Conservation (phyloP, 30 jellyfish, hydroid and myxozoan genomes). For the Cassiopea andromeda region DNA sequence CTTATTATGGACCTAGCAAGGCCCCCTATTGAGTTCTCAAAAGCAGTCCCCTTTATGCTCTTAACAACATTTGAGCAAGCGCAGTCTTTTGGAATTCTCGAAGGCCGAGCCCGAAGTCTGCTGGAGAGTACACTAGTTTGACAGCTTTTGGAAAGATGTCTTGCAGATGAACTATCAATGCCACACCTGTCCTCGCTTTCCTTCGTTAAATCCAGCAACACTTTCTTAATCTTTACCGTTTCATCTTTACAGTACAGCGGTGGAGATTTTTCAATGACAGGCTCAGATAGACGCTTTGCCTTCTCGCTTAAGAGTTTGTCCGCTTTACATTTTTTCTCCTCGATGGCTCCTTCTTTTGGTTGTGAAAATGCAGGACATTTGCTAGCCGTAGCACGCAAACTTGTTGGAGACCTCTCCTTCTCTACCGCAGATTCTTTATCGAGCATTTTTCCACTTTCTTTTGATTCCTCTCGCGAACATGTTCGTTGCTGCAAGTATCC, state of each 20-base stretch:
- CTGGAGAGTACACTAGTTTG: not conserved
- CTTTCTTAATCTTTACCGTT: not conserved
- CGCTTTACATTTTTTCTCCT: not conserved
- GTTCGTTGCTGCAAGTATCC: not conserved
- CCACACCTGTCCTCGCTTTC: not conserved
- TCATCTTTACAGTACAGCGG: not conserved
- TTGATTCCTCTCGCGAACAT: not conserved
- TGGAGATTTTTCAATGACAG: not conserved
- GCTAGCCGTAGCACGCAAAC: constrained; percentile 30
- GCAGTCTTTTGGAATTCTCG: not conserved
- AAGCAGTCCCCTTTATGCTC: constrained; percentile 13
- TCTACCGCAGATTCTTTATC: no score
- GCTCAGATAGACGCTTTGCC: constrained; percentile 3
- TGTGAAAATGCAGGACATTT: not conserved
- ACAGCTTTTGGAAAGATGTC: not conserved
- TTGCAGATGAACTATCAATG: not conserved
- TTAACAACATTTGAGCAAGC: constrained; percentile 10
- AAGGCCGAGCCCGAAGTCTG: not conserved
- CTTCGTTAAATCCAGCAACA: not conserved
- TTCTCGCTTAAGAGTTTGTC: not conserved
- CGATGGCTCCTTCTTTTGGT: not conserved
- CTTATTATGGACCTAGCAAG: constrained; percentile 26
- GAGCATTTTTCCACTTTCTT: not conserved
- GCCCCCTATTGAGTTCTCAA: constrained; percentile 16
- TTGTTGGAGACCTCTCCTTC: not conserved